Evolutionary conservation across 2,113 vertebrate species (phyloP).

Genomic region (Connochaetes taurinus): DNA sequence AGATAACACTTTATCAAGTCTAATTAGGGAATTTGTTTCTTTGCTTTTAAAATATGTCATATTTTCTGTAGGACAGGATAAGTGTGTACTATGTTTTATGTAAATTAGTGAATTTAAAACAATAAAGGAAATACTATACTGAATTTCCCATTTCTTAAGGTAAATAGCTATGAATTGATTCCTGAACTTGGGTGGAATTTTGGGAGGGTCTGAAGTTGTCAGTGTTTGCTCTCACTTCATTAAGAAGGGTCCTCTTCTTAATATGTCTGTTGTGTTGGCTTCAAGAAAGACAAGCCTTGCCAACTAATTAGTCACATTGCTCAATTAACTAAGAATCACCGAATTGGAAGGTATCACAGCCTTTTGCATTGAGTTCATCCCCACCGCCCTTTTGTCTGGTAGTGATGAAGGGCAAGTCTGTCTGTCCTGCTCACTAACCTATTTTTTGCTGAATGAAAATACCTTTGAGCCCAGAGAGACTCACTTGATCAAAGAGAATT

Average conservation of each 20-base stretch:
- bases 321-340: not conserved
- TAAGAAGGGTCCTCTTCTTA: not conserved
- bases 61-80: not conserved
- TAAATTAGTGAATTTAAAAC: not conserved
- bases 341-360: no score
- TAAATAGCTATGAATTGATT: not conserved
- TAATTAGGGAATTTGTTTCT: not conserved
- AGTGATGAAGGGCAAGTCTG: not conserved
- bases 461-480: not conserved
- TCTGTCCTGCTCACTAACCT: not conserved
- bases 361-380: not conserved
- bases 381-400: not conserved
- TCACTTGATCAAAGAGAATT: not conserved
- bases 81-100: not conserved
- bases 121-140: not conserved
- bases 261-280: not conserved
- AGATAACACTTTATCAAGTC: not conserved
- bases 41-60: not conserved
- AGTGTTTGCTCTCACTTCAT: not conserved
- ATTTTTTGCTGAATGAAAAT: constrained; percentile 40
- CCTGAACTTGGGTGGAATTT: not conserved
- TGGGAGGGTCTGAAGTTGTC: not conserved
- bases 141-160: not conserved
- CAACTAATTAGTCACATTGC: not conserved
- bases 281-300: not conserved